Evolutionary conservation across 2,797 vertebrate genomes (phyloP).

Genomic region (Cottoperca gobio): DNA sequence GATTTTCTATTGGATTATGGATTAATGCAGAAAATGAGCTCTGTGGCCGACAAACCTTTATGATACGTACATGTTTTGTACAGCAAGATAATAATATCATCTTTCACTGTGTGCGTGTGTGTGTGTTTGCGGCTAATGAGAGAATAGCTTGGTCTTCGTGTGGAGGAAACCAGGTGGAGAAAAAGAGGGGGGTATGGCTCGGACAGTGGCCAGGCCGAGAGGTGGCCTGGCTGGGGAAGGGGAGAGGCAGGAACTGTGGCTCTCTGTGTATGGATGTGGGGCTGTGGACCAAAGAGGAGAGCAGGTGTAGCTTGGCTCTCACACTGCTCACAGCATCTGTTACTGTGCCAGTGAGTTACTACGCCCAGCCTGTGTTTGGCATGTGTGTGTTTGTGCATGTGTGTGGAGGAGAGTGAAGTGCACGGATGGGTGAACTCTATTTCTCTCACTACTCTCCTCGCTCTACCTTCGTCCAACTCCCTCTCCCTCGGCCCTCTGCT

Average conservation of each 20-base stretch:
- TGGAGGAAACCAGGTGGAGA: conserved; percentile 51
- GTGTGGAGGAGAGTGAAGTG: conserved; percentile 29
- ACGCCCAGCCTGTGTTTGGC: conserved; percentile 60
- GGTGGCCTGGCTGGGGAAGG: conserved; percentile 35
- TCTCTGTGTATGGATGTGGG: conserved; percentile 34
- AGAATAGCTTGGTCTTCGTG: conserved; percentile 4
- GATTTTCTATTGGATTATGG: no score
- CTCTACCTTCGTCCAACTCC: conserved; percentile 24
- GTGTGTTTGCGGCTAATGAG: neutral
- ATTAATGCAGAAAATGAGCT: no score
- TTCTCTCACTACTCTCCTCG: conserved; percentile 23
- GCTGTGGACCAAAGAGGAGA: conserved; percentile 35
- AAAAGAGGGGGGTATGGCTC: conserved; percentile 23
- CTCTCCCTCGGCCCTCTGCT: conserved; percentile 36
- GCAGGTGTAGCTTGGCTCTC: conserved; percentile 70
- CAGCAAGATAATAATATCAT: no score
- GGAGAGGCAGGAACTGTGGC: conserved; percentile 11
- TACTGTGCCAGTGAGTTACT: conserved; percentile 63
- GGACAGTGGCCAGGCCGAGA: conserved; percentile 20
- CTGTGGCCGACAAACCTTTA: no score
- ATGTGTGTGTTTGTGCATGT: conserved; percentile 21
- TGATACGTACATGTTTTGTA: no score
- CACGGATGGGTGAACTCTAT: conserved; percentile 60
- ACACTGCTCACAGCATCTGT: conserved; percentile 76
- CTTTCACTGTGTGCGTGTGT: neutral